Base-by-base conservation (phyloP, 2,888 invertebrate genomes). In the Malachius bipustulatus region DNA sequence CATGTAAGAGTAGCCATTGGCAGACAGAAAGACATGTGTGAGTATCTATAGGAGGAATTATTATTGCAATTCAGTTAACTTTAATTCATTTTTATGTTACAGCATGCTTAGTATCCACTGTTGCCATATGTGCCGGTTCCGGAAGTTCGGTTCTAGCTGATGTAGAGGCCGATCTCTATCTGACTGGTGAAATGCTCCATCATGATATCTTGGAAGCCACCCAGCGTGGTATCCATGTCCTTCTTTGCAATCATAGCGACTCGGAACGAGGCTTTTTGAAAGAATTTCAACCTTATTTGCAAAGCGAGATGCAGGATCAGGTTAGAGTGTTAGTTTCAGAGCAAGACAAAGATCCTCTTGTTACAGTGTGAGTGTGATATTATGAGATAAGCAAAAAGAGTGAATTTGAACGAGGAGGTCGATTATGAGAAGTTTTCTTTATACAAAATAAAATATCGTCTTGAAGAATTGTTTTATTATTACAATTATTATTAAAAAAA, bases 111-210 rank as follows among this genome's bases (percentile, higher is more conserved):
- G 67, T 85, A 2, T 56, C 59, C 14, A 71, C 69, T 1, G 72
- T 89, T 3, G 94, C 87, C 0, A 64, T 93, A 2, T 93, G 93
- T 58, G 91, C 90, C 15, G 96, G 96, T 0, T 85, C 93, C 0
- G 94, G 94, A 0, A 66, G 70, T 4, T 79, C 84, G 0, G 71
- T 94, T 2, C 62, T 96, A 12, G 74, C 74, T 43, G 76, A 73
- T 9, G 66, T 77, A 1, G 38, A 59, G 11, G 87, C 82, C 2
- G 88, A 91, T 63, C 65, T 96, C 9, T 85, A 82, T 51, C 58
- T 96, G 19, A 93, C 93, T 10, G 85, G 79, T 4, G 96, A 96
- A 69, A 93, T 96, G 91, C 73, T 84, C 1, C 96, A 96, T 60
- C 96, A 96, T 55, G 91, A 94, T 45, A 64, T 93, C 1, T 68